Percentiles rank a stretch among this genome's conserved stretches.
These are phyloP conservation scores for Heliconius eleuchia DNA, from an alignment of 1,140 invertebrate genomes.

Conservation along the genomic window DNA sequence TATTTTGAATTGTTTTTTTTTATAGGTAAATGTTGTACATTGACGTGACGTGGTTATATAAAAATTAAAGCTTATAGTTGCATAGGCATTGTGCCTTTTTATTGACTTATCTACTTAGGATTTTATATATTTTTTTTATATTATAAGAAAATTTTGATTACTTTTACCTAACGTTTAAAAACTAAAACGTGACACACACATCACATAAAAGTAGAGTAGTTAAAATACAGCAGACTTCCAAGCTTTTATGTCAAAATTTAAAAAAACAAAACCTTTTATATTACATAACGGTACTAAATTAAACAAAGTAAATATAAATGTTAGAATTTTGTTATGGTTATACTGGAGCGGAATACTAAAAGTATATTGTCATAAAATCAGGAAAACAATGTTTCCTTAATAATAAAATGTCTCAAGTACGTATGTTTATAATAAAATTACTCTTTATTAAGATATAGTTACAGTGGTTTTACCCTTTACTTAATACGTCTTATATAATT, in stretches of 20 bases:
- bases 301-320: not conserved
- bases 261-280: not conserved
- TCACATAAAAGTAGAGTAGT: not conserved
- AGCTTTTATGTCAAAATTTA: not conserved
- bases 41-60: not conserved
- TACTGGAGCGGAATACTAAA: not conserved
- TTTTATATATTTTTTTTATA: not conserved
- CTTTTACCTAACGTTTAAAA: not conserved
- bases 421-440: constrained; percentile 1
- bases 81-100: no score
- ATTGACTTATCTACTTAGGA: no score
- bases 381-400: constrained; percentile 3
- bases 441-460: not conserved
- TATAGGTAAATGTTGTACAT: not conserved
- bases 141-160: no score
- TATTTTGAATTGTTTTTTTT: not conserved
- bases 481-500: not conserved
- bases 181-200: not conserved
- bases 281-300: not conserved
- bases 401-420: constrained; percentile 2
- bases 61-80: no score
- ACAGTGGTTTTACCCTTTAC: constrained; percentile 7
- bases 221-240: not conserved
- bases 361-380: not conserved
- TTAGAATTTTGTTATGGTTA: not conserved